Conservation (phyloP, 2,113 vertebrate genomes). For the Oriolus oriolus region DNA sequence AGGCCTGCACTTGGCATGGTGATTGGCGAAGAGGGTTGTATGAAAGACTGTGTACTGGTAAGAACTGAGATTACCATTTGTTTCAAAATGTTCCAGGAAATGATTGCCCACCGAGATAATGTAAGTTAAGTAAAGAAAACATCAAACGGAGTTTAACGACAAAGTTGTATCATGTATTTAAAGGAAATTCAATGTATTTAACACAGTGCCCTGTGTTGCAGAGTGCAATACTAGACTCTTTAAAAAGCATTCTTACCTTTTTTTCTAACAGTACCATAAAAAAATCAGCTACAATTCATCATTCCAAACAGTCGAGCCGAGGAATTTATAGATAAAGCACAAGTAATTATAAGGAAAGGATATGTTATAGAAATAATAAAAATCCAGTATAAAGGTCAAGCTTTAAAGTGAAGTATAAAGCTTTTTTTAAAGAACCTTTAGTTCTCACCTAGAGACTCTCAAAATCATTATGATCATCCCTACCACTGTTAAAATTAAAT, state of each 20-base stretch:
- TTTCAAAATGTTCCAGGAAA: slow-evolving; percentile 67
- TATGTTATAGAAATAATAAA: slow-evolving; percentile 40
- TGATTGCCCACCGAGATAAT: slow-evolving; percentile 65
- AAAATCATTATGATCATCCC: not conserved
- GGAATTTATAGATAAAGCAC: slow-evolving; percentile 1
- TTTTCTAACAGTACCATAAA: slow-evolving; percentile 3
- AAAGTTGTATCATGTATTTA: not conserved
- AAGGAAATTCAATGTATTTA: not conserved
- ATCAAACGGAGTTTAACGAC: slow-evolving; percentile 51
- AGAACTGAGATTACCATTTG: slow-evolving; percentile 58
- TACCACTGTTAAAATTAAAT: not conserved
- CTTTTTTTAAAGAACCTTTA: slow-evolving; percentile 17
- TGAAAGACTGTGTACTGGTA: not conserved
- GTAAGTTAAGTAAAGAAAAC: slow-evolving; percentile 50
- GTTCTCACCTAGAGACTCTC: not conserved
- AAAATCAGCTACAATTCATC: slow-evolving; percentile 1
- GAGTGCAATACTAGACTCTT: not conserved
- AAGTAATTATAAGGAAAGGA: slow-evolving; percentile 12
- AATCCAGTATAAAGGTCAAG: not conserved
- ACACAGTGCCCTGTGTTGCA: not conserved
- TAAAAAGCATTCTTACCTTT: not conserved
- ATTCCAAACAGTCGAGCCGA: not conserved
- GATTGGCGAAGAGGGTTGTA: not conserved
- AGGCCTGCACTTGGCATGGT: not conserved
- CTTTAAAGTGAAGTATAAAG: not conserved